Conservation (phyloP, 2,888 invertebrate species). For the Acronicta alni region DNA sequence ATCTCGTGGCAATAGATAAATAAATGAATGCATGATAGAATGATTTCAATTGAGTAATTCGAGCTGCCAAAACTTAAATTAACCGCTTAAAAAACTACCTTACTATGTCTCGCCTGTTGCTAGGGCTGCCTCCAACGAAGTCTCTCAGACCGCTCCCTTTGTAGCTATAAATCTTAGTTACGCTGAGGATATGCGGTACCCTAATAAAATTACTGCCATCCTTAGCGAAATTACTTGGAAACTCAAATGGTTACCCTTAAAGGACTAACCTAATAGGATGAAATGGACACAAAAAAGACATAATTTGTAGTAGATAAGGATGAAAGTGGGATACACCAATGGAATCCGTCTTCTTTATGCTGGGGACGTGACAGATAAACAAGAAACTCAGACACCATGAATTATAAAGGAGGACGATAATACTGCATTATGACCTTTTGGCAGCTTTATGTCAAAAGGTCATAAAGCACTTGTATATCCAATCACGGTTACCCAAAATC, state of each 20-base stretch:
- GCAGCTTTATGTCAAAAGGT: too few species aligned
- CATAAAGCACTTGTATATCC: too few species aligned
- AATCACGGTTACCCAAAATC: neutral
- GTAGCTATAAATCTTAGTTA: conserved; percentile 46
- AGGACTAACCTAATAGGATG: conserved; percentile 17
- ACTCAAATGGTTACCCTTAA: conserved; percentile 37
- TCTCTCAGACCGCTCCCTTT: neutral
- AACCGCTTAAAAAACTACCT: neutral
- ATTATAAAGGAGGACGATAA: too few species aligned
- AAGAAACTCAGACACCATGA: too few species aligned
- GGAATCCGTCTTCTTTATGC: neutral
- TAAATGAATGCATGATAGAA: too few species aligned
- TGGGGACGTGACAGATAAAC: neutral
- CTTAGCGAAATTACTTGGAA: conserved; percentile 48
- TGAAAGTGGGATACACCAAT: too few species aligned
- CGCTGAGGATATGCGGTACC: conserved; percentile 24
- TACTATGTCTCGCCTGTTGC: conserved; percentile 11
- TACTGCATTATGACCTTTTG: too few species aligned
- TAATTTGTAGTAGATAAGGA: neutral
- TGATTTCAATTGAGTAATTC: too few species aligned
- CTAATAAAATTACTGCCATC: conserved; percentile 48
- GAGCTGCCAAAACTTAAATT: too few species aligned
- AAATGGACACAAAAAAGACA: conserved; percentile 5
- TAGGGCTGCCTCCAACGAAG: conserved; percentile 6
- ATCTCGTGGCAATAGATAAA: too few species aligned